Evolutionary conservation across 2,797 vertebrate genomes (phyloP).

Genomic region (Balearica regulorum): DNA sequence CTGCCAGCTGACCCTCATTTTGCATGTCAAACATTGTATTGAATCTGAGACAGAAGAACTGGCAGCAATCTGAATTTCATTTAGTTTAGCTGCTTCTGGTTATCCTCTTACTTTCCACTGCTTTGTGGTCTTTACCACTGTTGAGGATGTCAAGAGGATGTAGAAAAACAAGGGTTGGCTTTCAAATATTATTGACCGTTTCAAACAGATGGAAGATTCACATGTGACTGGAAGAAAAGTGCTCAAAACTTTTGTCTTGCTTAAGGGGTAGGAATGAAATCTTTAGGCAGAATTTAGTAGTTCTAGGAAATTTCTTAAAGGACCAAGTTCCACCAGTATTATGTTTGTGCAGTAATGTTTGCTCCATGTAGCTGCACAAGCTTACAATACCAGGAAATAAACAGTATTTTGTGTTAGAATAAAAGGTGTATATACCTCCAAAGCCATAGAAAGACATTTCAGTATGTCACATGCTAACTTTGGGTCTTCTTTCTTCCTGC

Average conservation of each 20-base stretch:
- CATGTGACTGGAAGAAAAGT: not conserved
- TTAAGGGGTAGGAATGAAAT: not conserved
- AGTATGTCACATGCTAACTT: not conserved
- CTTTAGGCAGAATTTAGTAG: not conserved
- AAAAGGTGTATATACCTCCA: not conserved
- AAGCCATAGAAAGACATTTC: not conserved
- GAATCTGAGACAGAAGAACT: constrained; percentile 10
- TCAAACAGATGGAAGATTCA: not conserved
- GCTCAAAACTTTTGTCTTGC: not conserved
- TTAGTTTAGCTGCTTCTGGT: not conserved
- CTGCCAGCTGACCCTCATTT: constrained; percentile 16
- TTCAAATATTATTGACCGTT: not conserved
- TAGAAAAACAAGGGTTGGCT: not conserved
- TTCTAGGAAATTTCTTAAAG: not conserved
- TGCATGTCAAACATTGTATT: not conserved
- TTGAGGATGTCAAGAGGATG: not conserved
- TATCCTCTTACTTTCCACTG: not conserved
- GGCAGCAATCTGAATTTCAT: constrained; percentile 6
- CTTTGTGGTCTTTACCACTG: not conserved
- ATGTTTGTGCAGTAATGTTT: not conserved
- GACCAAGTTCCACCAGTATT: not conserved
- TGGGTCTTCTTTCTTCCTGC: not conserved
- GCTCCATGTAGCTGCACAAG: fast-evolving
- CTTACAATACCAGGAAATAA: not conserved
- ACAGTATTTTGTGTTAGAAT: not conserved